A percentile compares a stretch with the other conserved stretches of the same genome.
These are phyloP conservation scores for Ditylenchus dipsaci DNA, from an alignment of 1,140 invertebrate species.

Conservation along the genomic window DNA sequence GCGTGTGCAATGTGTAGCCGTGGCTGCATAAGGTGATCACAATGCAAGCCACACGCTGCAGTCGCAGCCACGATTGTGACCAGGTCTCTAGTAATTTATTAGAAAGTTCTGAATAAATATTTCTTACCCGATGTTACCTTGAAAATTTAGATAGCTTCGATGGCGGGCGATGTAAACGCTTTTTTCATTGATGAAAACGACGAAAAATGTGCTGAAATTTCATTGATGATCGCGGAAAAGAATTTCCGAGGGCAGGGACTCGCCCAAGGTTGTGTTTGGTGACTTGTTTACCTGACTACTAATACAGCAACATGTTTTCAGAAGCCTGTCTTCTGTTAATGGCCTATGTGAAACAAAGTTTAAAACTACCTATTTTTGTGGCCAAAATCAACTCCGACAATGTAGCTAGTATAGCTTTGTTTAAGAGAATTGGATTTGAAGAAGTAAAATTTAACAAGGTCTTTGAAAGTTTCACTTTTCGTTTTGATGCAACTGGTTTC, in stretches of 20 bases:
- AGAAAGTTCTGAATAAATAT: too few relatives aligned
- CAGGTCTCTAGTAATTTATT: too few relatives aligned
- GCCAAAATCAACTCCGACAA: conserved; percentile 24
- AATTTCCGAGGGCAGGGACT: conserved; percentile 20
- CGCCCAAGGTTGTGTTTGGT: background rate
- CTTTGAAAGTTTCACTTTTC: background rate
- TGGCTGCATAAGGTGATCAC: too few relatives aligned
- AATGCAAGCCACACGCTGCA: too few relatives aligned
- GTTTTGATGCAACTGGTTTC: background rate
- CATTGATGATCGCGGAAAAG: conserved; percentile 28
- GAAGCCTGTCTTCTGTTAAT: conserved; percentile 23
- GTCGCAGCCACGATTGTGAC: too few relatives aligned
- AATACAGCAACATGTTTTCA: too few relatives aligned
- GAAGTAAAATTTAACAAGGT: background rate
- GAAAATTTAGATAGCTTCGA: conserved; percentile 8
- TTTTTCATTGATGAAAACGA: conserved; percentile 13
- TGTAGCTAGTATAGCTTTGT: conserved; percentile 16
- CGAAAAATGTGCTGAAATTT: conserved; percentile 28
- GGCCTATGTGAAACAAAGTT: conserved; percentile 7
- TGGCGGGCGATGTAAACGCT: conserved; percentile 22
- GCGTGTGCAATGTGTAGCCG: background rate
- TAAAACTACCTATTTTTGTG: conserved; percentile 11
- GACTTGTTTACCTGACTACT: too few relatives aligned
- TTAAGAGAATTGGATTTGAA: background rate
- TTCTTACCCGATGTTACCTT: too few relatives aligned